phyloP scores from a whole-genome alignment of 2,797 vertebrate genomes.

The Okamejei kenojei region DNA sequence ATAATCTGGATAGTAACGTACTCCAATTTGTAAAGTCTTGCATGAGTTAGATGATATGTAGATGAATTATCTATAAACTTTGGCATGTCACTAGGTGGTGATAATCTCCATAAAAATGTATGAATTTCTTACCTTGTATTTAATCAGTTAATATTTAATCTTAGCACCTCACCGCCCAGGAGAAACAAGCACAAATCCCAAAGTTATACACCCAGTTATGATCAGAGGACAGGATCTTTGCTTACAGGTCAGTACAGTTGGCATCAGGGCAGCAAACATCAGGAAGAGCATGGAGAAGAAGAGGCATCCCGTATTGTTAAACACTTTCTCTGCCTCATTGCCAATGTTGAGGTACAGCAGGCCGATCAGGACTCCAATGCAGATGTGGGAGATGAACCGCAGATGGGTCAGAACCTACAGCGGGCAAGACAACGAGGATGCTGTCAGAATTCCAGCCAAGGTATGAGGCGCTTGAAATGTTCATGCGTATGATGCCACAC shows the following conservation, averaged over 20 bases:
- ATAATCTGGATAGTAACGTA: background rate
- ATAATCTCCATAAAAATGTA: background rate
- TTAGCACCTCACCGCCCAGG: too few relatives aligned
- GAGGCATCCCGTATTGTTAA: conserved; percentile 97
- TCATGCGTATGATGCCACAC: background rate
- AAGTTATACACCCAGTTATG: background rate
- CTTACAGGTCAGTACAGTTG: conserved; percentile 96
- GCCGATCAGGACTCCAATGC: conserved; percentile 86
- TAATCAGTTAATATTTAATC: background rate
- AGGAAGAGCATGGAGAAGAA: conserved; percentile 99
- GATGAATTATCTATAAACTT: background rate
- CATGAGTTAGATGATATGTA: background rate
- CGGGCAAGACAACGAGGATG: background rate
- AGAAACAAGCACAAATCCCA: background rate
- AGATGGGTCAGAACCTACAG: conserved; percentile 87
- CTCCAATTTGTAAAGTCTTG: background rate
- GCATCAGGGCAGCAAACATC: conserved; percentile 96
- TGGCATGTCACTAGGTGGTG: background rate
- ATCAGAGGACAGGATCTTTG: background rate
- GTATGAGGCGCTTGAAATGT: too few relatives aligned
- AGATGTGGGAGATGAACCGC: conserved; percentile 87
- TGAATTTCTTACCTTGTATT: background rate
- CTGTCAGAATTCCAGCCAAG: background rate
- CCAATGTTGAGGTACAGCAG: conserved; percentile 94
- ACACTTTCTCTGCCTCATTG: conserved; percentile 91